Base-by-base conservation (phyloP, 35 echinoderm and acorn worm genomes). In the Strongylocentrotus purpuratus region DNA sequence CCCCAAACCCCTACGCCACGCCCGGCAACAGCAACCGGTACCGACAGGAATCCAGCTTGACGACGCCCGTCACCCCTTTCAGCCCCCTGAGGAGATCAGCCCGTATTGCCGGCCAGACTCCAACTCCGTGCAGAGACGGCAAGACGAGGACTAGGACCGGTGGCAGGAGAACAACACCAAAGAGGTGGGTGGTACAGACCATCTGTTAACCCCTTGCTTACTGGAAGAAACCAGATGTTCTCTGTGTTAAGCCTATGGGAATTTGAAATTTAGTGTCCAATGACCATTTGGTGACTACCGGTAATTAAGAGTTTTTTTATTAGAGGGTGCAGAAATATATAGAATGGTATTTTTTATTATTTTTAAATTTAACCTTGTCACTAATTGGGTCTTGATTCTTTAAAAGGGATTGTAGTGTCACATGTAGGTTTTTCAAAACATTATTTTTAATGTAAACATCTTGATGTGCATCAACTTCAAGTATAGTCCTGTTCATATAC, bases 91-190 rank as follows among this genome's bases (percentile, higher is more conserved):
- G 91, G 28, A 93, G 91, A 31, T 93, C 91, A 32, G 91, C 47
- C 91, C 45, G 91, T 31, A 93, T 93, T 58, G 91, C 91, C 46
- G n/a, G 91, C 48, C 32, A 58, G 46, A 93, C 91, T 46, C 91
- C 91, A 4, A 93, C 91, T 32, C 91, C 91, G 0, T 33, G 35
- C 22, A 93, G 91, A 48, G 91, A 93, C n/a, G 31, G 48, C 45
- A 58, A 93, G 46, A 93, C 33, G 5, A 47, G 46, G 11, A 58
- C 0, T 7, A 89, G 87, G 25, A 33, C 32, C 0, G 32, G 33
- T 18, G 45, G 87, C 33, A 47, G 91, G 48, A 93, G 91, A 93
- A 46, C 48, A 47, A 93, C 91, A 47, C 91, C 91, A 93, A 93
- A 93, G 31, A 93, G 91, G 91, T 93, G 65, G 65, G 65, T n/a